Percentiles rank a stretch among this genome's conserved stretches.
These are phyloP conservation scores for Odontomachus brunneus DNA, from an alignment of 1,140 invertebrate genomes.

Conservation along the genomic window DNA sequence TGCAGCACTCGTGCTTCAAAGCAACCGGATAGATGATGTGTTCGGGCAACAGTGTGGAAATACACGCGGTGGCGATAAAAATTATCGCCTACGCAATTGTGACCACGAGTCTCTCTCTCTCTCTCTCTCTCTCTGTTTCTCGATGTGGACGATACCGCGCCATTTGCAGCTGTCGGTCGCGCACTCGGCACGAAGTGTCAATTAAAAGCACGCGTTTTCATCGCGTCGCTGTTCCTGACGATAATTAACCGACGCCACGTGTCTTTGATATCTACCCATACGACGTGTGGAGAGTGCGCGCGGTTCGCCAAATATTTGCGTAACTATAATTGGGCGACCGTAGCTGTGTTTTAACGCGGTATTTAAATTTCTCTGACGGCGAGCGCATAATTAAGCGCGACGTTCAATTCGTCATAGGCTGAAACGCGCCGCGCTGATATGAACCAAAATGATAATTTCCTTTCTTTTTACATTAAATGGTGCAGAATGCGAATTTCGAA, in stretches of 20 bases:
- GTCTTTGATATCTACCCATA: conserved; percentile 32
- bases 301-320: conserved; percentile 40
- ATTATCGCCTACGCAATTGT: conserved; percentile 3
- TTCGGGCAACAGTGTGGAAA: neutral
- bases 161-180: neutral
- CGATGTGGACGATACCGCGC: neutral
- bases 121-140: neutral
- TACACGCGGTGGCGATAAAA: neutral
- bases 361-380: conserved; percentile 33
- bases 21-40: neutral
- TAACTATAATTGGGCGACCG: conserved; percentile 40
- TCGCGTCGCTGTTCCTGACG: neutral
- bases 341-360: neutral
- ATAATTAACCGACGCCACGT: conserved; percentile 29
- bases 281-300: neutral
- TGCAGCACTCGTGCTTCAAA: conserved; percentile 2
- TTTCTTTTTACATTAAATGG: conserved; percentile 6
- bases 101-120: neutral
- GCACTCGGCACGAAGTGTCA: conserved; percentile 23
- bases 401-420: neutral
- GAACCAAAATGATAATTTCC: neutral
- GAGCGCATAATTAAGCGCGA: conserved; percentile 16
- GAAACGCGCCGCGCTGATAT: neutral
- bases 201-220: conserved; percentile 27
- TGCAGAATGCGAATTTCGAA: no score